Evolutionary conservation across 2,113 vertebrate genomes (phyloP).

Genomic region (Empidonax traillii): DNA sequence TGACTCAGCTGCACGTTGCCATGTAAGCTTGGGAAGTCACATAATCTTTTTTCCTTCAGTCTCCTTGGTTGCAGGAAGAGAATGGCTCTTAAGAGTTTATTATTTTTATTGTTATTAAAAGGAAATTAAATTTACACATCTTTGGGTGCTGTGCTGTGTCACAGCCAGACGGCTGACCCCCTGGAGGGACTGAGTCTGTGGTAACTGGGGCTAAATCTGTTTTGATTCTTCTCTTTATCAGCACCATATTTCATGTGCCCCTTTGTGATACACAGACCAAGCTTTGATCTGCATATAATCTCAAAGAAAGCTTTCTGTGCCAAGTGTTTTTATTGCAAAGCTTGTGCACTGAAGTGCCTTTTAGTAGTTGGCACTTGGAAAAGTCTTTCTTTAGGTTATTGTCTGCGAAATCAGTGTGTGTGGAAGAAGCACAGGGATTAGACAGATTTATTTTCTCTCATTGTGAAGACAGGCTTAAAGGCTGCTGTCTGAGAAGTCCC

Average conservation of each 20-base stretch:
- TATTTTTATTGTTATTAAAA: constrained; percentile 2
- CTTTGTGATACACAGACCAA: not conserved
- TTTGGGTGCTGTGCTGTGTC: constrained; percentile 9
- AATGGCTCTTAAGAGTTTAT: not conserved
- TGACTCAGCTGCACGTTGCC: not conserved
- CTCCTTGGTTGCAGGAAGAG: not conserved
- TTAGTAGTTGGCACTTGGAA: constrained; percentile 12
- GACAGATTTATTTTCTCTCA: constrained; percentile 23
- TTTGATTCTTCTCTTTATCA: constrained; percentile 4
- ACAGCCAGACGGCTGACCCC: not conserved
- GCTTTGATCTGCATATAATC: constrained; percentile 37
- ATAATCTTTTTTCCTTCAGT: not conserved
- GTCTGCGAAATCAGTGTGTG: not conserved
- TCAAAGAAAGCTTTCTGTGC: not conserved
- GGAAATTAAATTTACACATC: constrained; percentile 16
- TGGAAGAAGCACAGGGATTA: constrained; percentile 20
- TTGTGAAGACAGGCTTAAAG: not conserved
- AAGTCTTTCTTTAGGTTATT: constrained; percentile 26
- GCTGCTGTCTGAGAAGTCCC: not conserved
- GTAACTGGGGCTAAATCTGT: not conserved
- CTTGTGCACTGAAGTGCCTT: not conserved
- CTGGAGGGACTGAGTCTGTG: not conserved
- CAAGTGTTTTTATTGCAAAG: constrained; percentile 3
- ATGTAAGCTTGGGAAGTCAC: not conserved
- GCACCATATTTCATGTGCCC: constrained; percentile 1